Percentiles rank a stretch among this genome's conserved stretches.
Conservation (phyloP, 2,797 vertebrate genomes). For the Chloroceryle inda region DNA sequence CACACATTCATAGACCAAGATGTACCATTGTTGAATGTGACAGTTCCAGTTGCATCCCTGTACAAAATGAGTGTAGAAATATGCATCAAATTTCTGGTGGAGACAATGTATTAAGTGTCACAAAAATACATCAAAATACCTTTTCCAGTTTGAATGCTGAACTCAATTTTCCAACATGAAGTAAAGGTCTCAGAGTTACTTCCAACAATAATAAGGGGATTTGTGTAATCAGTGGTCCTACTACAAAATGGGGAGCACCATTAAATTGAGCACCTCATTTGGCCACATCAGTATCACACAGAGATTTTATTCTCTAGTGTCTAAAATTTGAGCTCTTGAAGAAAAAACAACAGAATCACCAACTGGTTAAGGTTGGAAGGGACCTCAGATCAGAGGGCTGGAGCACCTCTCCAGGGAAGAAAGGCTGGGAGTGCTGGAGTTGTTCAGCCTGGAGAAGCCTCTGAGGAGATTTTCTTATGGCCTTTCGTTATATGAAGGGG, state of each 20-base stretch:
- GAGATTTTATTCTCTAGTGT: neutral
- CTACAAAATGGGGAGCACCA: neutral
- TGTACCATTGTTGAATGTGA: neutral
- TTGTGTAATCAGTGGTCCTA: neutral
- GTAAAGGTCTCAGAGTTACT: neutral
- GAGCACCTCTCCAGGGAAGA: neutral
- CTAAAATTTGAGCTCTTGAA: neutral
- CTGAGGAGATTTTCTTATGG: neutral
- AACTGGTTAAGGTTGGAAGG: neutral
- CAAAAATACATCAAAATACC: neutral
- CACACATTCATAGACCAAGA: neutral
- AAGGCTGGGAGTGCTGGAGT: neutral
- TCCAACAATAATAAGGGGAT: neutral
- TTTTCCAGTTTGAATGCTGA: neutral
- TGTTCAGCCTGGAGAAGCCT: neutral
- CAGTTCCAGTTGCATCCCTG: neutral
- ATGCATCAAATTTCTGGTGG: neutral
- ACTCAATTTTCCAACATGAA: neutral
- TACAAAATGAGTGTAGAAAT: neutral
- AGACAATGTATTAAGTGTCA: neutral
- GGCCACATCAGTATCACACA: neutral
- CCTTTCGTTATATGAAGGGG: neutral
- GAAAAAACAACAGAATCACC: neutral
- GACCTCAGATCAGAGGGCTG: neutral
- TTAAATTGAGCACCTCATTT: neutral